These are phyloP conservation scores for Petrocephalus microphthalmus DNA, from an alignment of 2,113 vertebrate species.

Conservation along the genomic window DNA sequence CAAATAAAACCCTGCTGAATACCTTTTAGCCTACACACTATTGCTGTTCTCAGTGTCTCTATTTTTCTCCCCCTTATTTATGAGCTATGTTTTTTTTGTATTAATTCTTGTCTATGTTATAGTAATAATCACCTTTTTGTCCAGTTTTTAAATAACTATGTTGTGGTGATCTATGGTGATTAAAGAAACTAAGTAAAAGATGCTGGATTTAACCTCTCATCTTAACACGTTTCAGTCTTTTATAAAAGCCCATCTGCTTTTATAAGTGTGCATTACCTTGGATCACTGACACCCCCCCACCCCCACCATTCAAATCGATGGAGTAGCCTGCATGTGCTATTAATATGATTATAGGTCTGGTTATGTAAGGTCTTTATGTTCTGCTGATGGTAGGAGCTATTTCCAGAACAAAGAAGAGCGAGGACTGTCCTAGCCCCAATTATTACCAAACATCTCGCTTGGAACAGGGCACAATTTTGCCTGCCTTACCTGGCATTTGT, in stretches of 20 bases:
- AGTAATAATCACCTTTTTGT: not conserved
- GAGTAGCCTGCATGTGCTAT: conserved; percentile 13
- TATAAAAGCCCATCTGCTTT: not conserved
- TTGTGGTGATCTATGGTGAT: not conserved
- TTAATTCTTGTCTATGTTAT: not conserved
- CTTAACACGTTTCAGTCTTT: not conserved
- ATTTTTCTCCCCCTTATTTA: not conserved
- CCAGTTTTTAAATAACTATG: not conserved
- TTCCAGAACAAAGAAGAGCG: conserved; percentile 8
- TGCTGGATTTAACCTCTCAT: not conserved
- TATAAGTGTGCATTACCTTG: not conserved
- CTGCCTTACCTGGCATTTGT: not conserved
- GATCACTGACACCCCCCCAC: not conserved
- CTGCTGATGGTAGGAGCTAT: not conserved
- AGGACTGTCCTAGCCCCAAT: conserved; percentile 1
- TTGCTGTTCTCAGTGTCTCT: too few relatives aligned
- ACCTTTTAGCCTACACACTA: not conserved
- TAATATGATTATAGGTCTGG: conserved; percentile 11
- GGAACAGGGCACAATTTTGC: not conserved
- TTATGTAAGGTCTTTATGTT: conserved; percentile 14
- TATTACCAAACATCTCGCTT: not conserved
- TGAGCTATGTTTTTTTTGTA: not conserved
- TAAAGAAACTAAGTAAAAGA: not conserved
- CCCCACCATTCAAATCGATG: not conserved
- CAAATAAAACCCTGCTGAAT: not conserved